Conservation (phyloP, 2,113 vertebrate species). For the Cromileptes altivelis region DNA sequence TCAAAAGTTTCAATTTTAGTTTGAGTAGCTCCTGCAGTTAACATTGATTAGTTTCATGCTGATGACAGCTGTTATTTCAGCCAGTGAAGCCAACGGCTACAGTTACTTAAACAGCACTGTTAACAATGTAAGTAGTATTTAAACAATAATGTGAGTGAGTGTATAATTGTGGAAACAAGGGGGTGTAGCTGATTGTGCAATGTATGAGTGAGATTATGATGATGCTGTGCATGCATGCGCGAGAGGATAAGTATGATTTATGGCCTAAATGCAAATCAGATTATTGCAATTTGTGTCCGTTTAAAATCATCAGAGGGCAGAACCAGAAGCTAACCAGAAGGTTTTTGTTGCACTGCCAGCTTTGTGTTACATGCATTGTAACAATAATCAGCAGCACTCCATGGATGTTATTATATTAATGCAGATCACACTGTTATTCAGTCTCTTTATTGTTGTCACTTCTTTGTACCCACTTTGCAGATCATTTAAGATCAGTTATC, state of each 20-base stretch:
- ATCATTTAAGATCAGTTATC: background rate
- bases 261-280: background rate
- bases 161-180: background rate
- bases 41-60: background rate
- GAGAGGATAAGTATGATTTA: background rate
- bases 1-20: background rate
- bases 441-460: background rate
- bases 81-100: background rate
- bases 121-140: background rate
- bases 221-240: background rate
- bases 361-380: background rate
- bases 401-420: background rate
- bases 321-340: background rate
- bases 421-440: background rate
- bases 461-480: background rate
- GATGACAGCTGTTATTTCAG: background rate
- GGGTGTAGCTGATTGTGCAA: background rate
- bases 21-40: background rate
- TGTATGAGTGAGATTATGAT: background rate
- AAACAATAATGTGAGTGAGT: background rate
- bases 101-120: background rate
- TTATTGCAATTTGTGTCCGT: background rate
- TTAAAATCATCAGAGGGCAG: background rate
- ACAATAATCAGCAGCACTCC: background rate
- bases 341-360: background rate